Evolutionary conservation across 2,797 vertebrate genomes (phyloP).

Genomic region (Percopsis omiscomaycus): DNA sequence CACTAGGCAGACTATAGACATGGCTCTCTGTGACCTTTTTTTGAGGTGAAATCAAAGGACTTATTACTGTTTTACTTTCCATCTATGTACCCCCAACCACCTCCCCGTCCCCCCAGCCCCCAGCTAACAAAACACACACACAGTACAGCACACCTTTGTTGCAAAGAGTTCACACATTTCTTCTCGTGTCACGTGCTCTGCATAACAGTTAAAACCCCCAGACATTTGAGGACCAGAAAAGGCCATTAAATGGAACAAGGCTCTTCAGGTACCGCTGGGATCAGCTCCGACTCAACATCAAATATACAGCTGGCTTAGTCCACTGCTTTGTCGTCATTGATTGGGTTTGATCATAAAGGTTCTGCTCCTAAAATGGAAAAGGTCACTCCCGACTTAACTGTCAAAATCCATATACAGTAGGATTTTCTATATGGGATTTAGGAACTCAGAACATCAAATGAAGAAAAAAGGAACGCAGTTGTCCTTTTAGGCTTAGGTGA

Average conservation of each 20-base stretch:
- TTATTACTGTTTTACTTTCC: constrained; percentile 15
- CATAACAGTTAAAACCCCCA: constrained; percentile 59
- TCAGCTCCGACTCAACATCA: constrained; percentile 73
- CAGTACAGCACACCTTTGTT: neutral
- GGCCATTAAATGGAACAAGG: constrained; percentile 76
- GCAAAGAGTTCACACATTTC: neutral
- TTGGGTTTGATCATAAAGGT: constrained; percentile 81
- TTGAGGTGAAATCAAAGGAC: constrained; percentile 53
- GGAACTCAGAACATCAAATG: constrained; percentile 63
- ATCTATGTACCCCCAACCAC: constrained; percentile 1
- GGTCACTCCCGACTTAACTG: constrained; percentile 74
- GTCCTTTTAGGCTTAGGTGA: constrained; percentile 37
- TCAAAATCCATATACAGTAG: constrained; percentile 55
- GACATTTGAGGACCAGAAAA: constrained; percentile 76
- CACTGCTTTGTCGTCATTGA: constrained; percentile 80
- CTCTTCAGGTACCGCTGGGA: constrained; percentile 61
- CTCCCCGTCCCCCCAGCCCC: constrained; percentile 3
- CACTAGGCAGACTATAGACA: constrained; percentile 30
- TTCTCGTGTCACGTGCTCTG: constrained; percentile 46
- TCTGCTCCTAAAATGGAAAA: constrained; percentile 73
- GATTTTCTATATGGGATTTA: constrained; percentile 66
- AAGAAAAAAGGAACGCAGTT: constrained; percentile 44
- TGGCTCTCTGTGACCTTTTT: constrained; percentile 48
- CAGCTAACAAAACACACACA: neutral
- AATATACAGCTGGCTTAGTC: constrained; percentile 62